These are phyloP conservation scores for Allobates femoralis DNA, from an alignment of 2,797 vertebrate genomes.

Conservation along the genomic window DNA sequence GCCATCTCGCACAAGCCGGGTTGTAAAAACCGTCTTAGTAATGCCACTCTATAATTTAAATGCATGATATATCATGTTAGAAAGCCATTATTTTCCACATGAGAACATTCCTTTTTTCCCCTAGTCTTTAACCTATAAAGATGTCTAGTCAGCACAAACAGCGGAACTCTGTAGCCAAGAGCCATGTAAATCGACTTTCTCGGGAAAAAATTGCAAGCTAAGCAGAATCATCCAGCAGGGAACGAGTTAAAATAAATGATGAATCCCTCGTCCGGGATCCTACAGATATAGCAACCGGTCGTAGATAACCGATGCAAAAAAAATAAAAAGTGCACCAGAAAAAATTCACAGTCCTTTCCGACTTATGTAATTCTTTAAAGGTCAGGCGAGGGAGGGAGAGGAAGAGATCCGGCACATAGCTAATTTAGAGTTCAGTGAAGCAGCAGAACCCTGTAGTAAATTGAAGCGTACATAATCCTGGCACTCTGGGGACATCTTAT, in stretches of 20 bases:
- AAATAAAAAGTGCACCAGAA: not conserved
- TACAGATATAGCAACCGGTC: conserved; percentile 37
- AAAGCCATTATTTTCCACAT: conserved; percentile 28
- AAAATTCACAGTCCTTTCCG: conserved; percentile 19
- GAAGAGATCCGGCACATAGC: conserved; percentile 52
- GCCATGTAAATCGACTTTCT: conserved; percentile 8
- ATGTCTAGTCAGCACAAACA: not conserved
- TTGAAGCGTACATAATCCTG: conserved; percentile 58
- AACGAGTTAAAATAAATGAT: conserved; percentile 45
- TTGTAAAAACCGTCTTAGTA: conserved; percentile 25
- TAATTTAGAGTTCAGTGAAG: conserved; percentile 58
- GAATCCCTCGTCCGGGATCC: not conserved
- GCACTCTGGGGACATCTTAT: conserved; percentile 49
- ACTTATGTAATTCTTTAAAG: conserved; percentile 62
- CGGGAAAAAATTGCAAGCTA: not conserved
- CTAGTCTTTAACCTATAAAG: conserved; percentile 38
- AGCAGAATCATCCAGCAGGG: not conserved
- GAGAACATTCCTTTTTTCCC: conserved; percentile 12
- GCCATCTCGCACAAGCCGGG: conserved; percentile 14
- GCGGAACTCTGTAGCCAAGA: not conserved
- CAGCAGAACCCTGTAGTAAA: conserved; percentile 52
- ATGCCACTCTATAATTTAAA: not conserved
- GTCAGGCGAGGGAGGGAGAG: conserved; percentile 56
- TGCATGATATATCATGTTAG: conserved; percentile 22
- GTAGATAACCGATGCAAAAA: conserved; percentile 27